Conservation (phyloP, 2,113 vertebrate genomes). For the Thomomys bottae region DNA sequence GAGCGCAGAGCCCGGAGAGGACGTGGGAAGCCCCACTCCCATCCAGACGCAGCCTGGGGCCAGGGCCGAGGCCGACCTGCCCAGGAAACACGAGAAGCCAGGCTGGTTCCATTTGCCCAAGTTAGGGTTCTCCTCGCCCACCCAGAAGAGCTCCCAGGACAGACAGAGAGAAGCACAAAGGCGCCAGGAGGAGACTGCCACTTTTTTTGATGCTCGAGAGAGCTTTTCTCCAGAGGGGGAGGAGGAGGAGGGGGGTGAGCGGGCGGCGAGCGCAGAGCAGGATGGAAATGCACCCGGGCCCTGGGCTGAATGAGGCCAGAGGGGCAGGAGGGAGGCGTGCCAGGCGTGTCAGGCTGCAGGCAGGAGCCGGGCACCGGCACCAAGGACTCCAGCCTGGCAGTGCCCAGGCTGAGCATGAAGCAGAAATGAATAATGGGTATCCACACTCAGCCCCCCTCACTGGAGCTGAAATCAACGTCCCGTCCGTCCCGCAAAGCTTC, state of each 20-base stretch:
- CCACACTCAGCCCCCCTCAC: neutral
- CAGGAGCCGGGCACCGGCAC: neutral
- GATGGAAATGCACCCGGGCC: conserved; percentile 48
- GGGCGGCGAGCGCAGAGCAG: conserved; percentile 40
- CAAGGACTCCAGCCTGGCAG: neutral
- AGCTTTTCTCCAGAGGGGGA: conserved; percentile 81
- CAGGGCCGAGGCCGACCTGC: conserved; percentile 48
- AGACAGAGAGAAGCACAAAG: neutral
- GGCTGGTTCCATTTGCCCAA: conserved; percentile 87
- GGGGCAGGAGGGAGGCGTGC: too few species aligned
- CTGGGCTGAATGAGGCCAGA: conserved; percentile 58
- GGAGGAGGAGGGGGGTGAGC: conserved; percentile 43
- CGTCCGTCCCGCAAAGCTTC: neutral
- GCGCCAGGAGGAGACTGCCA: conserved; percentile 73
- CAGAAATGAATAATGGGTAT: neutral
- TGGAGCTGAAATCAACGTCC: rapidly evolving
- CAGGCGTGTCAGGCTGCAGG: too few species aligned
- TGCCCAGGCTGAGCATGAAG: neutral
- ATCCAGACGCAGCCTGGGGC: conserved; percentile 71
- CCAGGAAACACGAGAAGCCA: conserved; percentile 79
- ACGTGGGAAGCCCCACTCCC: conserved; percentile 41
- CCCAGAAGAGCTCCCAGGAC: conserved; percentile 72
- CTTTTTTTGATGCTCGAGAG: conserved; percentile 85
- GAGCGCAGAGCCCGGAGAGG: conserved; percentile 2
- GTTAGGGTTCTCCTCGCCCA: conserved; percentile 85